These are phyloP conservation scores for Leptobrachium leishanense DNA, from an alignment of 2,113 vertebrate genomes.

Conservation along the genomic window DNA sequence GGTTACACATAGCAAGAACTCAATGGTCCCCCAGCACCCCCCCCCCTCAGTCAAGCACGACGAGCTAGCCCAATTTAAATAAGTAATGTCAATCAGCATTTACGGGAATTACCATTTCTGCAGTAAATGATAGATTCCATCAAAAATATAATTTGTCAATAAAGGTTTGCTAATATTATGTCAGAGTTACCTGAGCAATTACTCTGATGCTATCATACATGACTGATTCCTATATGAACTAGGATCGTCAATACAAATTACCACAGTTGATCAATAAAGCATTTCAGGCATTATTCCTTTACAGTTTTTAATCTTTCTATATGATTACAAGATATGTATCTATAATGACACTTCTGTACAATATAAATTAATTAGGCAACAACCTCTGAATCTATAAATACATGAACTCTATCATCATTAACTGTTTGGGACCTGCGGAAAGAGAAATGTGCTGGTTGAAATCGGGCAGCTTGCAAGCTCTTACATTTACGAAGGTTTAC, in stretches of 20 bases:
- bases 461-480: no score
- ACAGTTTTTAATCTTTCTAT: neutral
- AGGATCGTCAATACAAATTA: conserved; percentile 18
- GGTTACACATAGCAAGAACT: no score
- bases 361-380: neutral
- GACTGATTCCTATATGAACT: conserved; percentile 28
- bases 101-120: neutral
- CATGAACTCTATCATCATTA: no score
- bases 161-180: conserved; percentile 18
- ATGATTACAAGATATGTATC: neutral
- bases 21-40: no score
- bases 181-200: conserved; percentile 16
- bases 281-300: neutral
- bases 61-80: neutral
- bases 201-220: conserved; percentile 25
- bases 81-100: neutral
- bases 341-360: neutral
- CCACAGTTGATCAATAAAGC: conserved; percentile 19
- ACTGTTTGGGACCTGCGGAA: no score
- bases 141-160: neutral
- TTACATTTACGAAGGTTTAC: no score
- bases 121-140: neutral
- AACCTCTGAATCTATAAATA: neutral
- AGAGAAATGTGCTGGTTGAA: no score
- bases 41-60: no score